phyloP scores from a whole-genome alignment of 1,140 invertebrate species.

The Halyomorpha halys region DNA sequence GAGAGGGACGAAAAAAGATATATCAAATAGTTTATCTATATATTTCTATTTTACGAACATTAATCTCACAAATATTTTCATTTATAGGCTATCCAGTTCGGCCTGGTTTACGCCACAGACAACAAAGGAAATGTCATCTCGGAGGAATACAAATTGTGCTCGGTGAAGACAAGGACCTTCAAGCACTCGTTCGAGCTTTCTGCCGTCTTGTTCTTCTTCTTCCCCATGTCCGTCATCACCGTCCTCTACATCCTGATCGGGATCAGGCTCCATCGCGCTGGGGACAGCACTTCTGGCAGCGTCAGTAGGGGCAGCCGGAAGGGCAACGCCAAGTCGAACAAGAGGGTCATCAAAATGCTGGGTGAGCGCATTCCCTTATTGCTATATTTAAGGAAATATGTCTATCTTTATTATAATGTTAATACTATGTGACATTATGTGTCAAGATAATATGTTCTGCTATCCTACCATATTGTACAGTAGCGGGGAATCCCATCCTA shows the following conservation, averaged over 20 bases:
- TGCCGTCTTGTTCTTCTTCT: conserved; percentile 71
- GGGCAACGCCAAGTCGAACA: conserved; percentile 20
- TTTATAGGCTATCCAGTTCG: conserved; percentile 57
- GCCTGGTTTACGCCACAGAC: conserved; percentile 43
- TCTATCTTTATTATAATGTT: too few relatives aligned
- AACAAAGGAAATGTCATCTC: conserved; percentile 38
- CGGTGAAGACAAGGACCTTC: conserved; percentile 31
- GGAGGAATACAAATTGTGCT: conserved; percentile 38
- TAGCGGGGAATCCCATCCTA: too few relatives aligned
- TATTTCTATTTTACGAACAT: too few relatives aligned
- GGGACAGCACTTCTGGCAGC: background rate
- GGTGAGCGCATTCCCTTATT: conserved; percentile 16
- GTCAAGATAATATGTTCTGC: too few relatives aligned
- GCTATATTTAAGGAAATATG: too few relatives aligned
- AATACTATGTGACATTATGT: too few relatives aligned
- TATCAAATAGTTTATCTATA: too few relatives aligned
- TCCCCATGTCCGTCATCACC: conserved; percentile 77
- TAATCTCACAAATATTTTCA: too few relatives aligned
- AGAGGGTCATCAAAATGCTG: conserved; percentile 30
- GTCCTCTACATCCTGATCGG: conserved; percentile 75
- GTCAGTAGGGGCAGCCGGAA: conserved; percentile 21
- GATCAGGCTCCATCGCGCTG: conserved; percentile 37
- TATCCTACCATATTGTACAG: too few relatives aligned
- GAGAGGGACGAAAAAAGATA: too few relatives aligned
- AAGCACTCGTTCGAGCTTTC: conserved; percentile 70